Evolutionary conservation across 2,797 vertebrate genomes (phyloP), one percentile per base, ranked within the genome.

Genomic region (Urophycis tenuis): DNA sequence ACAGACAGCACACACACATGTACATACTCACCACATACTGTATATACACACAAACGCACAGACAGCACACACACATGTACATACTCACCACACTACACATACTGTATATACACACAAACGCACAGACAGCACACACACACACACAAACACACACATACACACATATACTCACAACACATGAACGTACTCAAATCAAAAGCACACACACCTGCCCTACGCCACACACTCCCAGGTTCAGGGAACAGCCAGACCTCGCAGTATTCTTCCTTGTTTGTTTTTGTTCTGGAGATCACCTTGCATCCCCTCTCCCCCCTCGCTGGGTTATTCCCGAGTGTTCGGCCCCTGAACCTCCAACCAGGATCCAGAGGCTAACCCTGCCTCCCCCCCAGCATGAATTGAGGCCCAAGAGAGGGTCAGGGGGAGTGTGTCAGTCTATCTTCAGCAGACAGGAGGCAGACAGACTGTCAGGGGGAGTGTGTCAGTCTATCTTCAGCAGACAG

Each of bases 361-460:
- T 85, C 85, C 88, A 84, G 78, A 89, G 88, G 90, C 83, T 89
- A 83, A 82, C 81, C 84, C 85, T 90, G 90, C 87, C 81, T 83
- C 88, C 87, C 84, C 83, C 79, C 32, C 80, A 81, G 81, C 87
- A 89, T 84, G 84, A 85, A 86, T 80, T 87, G 90, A 89, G 90
- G 83, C 85, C 83, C 83, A 36, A 88, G 84, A 89, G 84, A 83
- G 83, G 83, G 78, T 74, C 78, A 79, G 86, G 90, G 88, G 85
- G 87, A n/a, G n/a, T n/a, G n/a, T n/a, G n/a, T n/a, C n/a, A n/a
- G n/a, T n/a, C n/a, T n/a, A n/a, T n/a, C n/a, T n/a, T n/a, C n/a
- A n/a, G n/a, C n/a, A n/a, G n/a, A n/a, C n/a, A n/a, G n/a, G n/a
- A n/a, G n/a, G n/a, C n/a, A n/a, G n/a, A n/a, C n/a, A n/a, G n/a